Evolutionary conservation across 2,113 vertebrate species (phyloP).

Genomic region (Phalacrocorax carbo): DNA sequence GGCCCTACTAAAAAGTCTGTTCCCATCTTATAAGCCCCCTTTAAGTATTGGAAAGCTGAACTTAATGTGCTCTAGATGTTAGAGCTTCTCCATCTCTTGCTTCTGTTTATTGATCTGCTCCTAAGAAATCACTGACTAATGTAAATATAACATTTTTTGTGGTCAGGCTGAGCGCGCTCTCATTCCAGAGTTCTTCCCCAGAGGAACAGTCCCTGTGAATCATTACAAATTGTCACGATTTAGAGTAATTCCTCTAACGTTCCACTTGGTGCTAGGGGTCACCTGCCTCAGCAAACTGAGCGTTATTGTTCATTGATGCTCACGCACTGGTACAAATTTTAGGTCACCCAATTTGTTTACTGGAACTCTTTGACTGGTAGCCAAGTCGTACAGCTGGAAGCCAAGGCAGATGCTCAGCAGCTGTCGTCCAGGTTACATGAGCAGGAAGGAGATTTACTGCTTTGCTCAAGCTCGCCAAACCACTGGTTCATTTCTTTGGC

Average conservation of each 20-base stretch:
- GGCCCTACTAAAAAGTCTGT: not conserved
- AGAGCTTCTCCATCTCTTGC: not conserved
- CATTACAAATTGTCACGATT: not conserved
- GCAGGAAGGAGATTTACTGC: not conserved
- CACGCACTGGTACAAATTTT: accelerated
- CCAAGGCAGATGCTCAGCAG: not conserved
- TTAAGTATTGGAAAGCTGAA: not conserved
- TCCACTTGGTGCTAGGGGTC: not conserved
- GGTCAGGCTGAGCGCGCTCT: accelerated
- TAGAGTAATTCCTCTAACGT: not conserved
- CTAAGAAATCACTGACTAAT: not conserved
- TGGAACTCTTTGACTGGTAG: not conserved
- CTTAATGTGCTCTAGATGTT: not conserved
- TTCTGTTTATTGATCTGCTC: not conserved
- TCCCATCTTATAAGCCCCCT: not conserved
- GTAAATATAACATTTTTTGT: not conserved
- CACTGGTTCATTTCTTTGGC: not conserved
- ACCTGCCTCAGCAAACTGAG: not conserved
- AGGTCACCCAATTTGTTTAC: not conserved
- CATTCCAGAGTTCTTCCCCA: not conserved
- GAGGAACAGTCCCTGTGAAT: not conserved
- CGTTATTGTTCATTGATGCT: not conserved
- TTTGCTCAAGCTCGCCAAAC: not conserved
- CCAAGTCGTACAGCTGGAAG: not conserved
- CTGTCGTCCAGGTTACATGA: not conserved